phyloP scores from a whole-genome alignment of 2,113 vertebrate genomes.

The Aphyosemion australe region DNA sequence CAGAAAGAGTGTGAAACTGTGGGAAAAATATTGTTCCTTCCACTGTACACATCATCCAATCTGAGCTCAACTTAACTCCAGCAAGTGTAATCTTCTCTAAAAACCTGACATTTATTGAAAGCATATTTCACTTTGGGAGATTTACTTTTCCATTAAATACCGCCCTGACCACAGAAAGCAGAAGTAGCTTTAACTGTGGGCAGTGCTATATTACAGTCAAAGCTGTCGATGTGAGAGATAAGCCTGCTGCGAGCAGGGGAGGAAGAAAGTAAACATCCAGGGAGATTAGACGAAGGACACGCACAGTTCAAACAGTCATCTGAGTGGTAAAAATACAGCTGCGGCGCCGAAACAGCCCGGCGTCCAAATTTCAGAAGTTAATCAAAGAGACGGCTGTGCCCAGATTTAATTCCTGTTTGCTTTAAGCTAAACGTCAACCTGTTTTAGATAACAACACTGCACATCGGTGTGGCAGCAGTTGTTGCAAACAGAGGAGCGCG shows the following conservation, averaged over 20 bases:
- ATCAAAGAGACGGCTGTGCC: conserved; percentile 1
- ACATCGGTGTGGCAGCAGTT: conserved; percentile 3
- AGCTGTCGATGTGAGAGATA: conserved; percentile 58
- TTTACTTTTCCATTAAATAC: conserved; percentile 49
- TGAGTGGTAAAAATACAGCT: conserved; percentile 40
- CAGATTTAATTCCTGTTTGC: conserved; percentile 18
- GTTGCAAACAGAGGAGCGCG: conserved; percentile 12
- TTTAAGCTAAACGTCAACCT: conserved; percentile 8
- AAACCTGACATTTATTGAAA: conserved; percentile 41
- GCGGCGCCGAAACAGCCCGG: conserved; percentile 16
- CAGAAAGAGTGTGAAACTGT: neutral
- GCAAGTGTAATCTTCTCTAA: conserved; percentile 8
- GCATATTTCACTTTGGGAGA: conserved; percentile 28
- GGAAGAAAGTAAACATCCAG: conserved; percentile 67
- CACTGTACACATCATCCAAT: neutral
- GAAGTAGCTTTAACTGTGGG: conserved; percentile 54
- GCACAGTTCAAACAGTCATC: conserved; percentile 55
- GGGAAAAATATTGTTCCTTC: neutral
- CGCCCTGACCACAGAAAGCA: conserved; percentile 41
- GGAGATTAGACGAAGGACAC: conserved; percentile 62
- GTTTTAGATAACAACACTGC: neutral
- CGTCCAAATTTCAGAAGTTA: conserved; percentile 24
- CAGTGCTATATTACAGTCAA: conserved; percentile 44
- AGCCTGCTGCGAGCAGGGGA: conserved; percentile 35
- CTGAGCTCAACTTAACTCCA: neutral